Percentiles rank a stretch among this genome's conserved stretches.
These are phyloP conservation scores for Caenorhabditis brenneri DNA, from an alignment of 1,140 invertebrate species.

Conservation along the genomic window DNA sequence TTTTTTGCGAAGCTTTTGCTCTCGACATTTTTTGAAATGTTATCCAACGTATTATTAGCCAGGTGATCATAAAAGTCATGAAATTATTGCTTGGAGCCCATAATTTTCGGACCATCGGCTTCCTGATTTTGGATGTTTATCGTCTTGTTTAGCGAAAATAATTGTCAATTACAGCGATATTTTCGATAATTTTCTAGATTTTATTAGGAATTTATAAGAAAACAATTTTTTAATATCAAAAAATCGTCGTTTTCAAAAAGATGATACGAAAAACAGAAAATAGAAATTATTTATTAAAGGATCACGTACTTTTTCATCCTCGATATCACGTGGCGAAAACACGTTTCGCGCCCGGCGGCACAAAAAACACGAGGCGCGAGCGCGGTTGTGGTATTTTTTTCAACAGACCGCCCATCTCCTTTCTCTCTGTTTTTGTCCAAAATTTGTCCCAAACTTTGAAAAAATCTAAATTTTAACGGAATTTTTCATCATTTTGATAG, in stretches of 20 bases:
- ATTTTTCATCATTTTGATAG: too few species aligned
- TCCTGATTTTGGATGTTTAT: too few species aligned
- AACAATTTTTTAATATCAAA: background rate
- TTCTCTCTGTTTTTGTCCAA: background rate
- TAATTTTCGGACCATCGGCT: too few species aligned
- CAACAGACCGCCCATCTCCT: background rate
- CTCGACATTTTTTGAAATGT: background rate
- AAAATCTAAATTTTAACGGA: background rate
- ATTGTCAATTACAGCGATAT: too few species aligned
- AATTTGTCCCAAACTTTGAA: background rate
- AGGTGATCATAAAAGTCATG: too few species aligned
- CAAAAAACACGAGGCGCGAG: background rate
- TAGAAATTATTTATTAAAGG: background rate
- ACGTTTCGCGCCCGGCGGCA: background rate
- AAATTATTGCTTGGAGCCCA: too few species aligned
- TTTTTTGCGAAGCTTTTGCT: background rate
- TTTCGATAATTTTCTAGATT: too few species aligned
- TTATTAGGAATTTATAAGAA: background rate
- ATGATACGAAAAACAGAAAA: background rate
- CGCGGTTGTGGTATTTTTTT: background rate
- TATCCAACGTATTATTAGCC: background rate
- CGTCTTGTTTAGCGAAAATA: too few species aligned
- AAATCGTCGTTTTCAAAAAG: background rate
- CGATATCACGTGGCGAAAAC: slow-evolving; percentile 1
- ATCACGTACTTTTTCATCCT: background rate